Evolutionary conservation across 2,797 vertebrate genomes (phyloP), one percentile per base, ranked within the genome.

Genomic region (Champsocephalus esox): DNA sequence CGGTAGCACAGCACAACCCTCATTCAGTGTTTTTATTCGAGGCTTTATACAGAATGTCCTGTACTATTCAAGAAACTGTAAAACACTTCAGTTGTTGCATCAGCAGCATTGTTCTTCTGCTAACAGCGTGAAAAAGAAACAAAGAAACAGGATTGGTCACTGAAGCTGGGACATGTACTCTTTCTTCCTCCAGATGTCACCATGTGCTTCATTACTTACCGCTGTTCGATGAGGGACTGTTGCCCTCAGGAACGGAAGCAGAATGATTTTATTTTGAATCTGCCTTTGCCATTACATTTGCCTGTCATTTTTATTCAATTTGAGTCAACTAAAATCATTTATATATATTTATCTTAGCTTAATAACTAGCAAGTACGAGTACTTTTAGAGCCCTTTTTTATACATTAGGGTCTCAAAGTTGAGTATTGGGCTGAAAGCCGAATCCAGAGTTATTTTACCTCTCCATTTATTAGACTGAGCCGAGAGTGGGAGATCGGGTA

Each of bases 101-200:
- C 45, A 0, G 12, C 56, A 44, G 41, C 8, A 19, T 60, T 58
- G 66, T 56, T 28, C 28, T 51, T 58, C 63, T 52, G 41, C 16
- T 34, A 58, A 82, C 71, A 71, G 66, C 59, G 12, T 41, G 44
- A 24, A 60, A 66, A 75, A 78, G 73, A 80, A 28, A 75, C 34
- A 6, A 34, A 34, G 5, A 59, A 34, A 28, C 41, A 51, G 72
- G 14, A 68, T 19, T 57, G 5, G 3, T 67, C 52, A 51, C 41
- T 79, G 2, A 44, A 48, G 66, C 52, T 11, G 19, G 43, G 50
- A 34, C 3, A 48, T 13, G 32, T 24, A 17, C 45, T 52, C 21
- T 12, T 60, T 17, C 28, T 16, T 73, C 66, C 72, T 51, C 32
- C 17, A 66, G 59, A 64, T 45, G 28, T 41, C 44, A 38, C 17